Base-by-base conservation (phyloP, 1,140 invertebrate species). In the Philopotamus ludificatus region DNA sequence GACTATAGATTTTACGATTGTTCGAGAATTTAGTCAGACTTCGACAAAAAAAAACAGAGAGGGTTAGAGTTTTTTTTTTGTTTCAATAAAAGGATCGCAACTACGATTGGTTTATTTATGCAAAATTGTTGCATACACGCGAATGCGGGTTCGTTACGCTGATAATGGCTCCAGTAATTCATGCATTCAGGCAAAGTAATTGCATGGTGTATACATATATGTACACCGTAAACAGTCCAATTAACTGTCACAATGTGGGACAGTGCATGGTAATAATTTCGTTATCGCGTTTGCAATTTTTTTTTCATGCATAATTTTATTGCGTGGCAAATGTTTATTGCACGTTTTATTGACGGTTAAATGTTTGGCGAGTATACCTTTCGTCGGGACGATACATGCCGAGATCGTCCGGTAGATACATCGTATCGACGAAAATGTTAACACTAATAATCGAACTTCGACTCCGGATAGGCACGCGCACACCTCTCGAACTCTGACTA, bases 381-480 rank as follows among this genome's bases (percentile, higher is more conserved):
- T 66, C 64, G 7, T 66, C 64, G 2, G 49, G 9, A n/a, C 50
- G 57, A 22, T 60, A 60, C 10, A 54, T 15, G 22, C 16, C 20
- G 16, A 66, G 54, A 15, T 66, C 64, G 9, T 66, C 64, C 9
- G 55, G 41, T 28, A 66, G 41, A 60, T 60, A 66, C 64, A 66
- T 66, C 10, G 28, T 34, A 7, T 34, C 2, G 15, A 39, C 9
- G n/a, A 9, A 25, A 26, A 25, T 2, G 1, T 34, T 20, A 23
- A 22, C 39, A 44, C 16, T 23, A 22, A 58, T 41, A 57, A 57
- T 16, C 15, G 54, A n/a, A 20, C n/a, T 12, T 50, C 20, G 26
- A 18, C 26, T n/a, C 10, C 4, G 18, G 44, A 7, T 34, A 7
- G 28, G 12, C 28, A 34, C 4, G 28, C 28, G 12, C 28, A 34